Conservation (phyloP, 2,113 vertebrate species). For the Cacatua alba region DNA sequence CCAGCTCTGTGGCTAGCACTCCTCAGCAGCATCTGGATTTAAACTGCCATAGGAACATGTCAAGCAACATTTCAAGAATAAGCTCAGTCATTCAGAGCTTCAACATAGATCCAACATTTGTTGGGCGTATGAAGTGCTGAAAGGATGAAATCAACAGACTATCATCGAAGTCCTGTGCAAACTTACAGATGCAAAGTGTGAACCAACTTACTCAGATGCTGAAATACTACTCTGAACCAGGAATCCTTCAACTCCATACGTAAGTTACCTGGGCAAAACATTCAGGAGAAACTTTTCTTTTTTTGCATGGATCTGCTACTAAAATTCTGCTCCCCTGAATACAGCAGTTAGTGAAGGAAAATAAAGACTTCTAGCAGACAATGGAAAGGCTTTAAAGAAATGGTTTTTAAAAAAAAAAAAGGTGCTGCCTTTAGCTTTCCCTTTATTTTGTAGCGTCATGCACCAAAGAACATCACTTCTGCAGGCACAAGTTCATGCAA, state of each 20-base stretch:
- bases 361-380: not conserved
- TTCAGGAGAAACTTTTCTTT: not conserved
- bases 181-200: not conserved
- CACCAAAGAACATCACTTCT: not conserved
- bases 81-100: not conserved
- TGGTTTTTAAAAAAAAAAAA: not conserved
- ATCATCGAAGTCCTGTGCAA: not conserved
- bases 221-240: not conserved
- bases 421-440: not conserved
- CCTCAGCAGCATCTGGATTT: not conserved
- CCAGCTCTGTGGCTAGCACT: not conserved
- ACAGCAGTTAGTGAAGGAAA: not conserved
- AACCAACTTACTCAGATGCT: not conserved
- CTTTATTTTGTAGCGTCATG: conserved; percentile 26
- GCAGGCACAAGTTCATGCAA: conserved; percentile 64
- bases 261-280: not conserved
- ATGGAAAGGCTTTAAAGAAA: not conserved
- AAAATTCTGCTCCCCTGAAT: not conserved
- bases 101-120: not conserved
- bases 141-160: not conserved
- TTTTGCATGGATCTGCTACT: not conserved
- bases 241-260: rapidly evolving
- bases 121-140: not conserved
- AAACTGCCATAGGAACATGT: rapidly evolving
- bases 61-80: not conserved